phyloP scores from a whole-genome alignment of 1,140 invertebrate species.

The Drosophila tsacasi region DNA sequence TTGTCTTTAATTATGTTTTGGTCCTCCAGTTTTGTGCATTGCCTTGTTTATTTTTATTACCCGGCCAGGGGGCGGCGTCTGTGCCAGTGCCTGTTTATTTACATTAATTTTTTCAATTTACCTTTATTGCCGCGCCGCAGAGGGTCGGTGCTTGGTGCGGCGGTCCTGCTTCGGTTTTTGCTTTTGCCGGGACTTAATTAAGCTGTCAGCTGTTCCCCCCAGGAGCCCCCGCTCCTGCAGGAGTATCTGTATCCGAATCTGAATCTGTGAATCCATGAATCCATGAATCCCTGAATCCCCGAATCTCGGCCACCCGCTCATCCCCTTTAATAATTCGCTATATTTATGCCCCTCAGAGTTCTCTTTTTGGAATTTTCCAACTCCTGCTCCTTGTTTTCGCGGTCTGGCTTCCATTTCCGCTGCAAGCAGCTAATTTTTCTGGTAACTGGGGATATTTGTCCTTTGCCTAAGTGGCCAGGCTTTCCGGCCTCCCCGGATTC shows the following conservation, averaged over 20 bases:
- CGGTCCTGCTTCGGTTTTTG: conserved; percentile 2
- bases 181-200: conserved; percentile 61
- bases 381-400: conserved; percentile 2
- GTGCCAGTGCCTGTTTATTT: conserved; percentile 64
- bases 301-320: conserved; percentile 7
- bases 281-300: neutral
- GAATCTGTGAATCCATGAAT: neutral
- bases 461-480: conserved; percentile 23
- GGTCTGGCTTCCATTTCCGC: conserved; percentile 59
- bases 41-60: conserved; percentile 82
- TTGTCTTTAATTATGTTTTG: conserved; percentile 76
- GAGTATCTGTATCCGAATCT: neutral
- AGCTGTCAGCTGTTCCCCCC: conserved; percentile 48
- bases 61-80: conserved; percentile 37
- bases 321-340: conserved; percentile 51
- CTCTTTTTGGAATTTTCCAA: neutral
- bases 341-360: conserved; percentile 9
- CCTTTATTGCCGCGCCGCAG: conserved; percentile 62
- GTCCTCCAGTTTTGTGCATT: conserved; percentile 71
- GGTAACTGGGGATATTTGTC: neutral
- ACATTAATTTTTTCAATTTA: conserved; percentile 81
- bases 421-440: conserved; percentile 52
- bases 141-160: conserved; percentile 5
- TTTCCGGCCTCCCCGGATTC: conserved; percentile 7
- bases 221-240: neutral